Conservation (phyloP, 2,113 vertebrate species). For the Gambusia affinis region DNA sequence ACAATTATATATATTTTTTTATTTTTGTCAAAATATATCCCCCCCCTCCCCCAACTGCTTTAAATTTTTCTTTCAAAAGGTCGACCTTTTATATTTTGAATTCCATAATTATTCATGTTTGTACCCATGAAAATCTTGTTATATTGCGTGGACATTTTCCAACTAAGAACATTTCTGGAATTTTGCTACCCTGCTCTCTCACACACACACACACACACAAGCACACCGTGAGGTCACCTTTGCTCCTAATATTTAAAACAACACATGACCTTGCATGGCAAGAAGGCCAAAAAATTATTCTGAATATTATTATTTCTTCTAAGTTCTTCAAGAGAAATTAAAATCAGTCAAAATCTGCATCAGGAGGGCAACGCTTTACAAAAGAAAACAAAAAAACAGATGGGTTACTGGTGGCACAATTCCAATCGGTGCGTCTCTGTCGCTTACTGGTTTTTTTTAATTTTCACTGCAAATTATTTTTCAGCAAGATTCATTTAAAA, state of each 20-base stretch:
- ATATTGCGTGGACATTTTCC: no score
- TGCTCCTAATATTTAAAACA: no score
- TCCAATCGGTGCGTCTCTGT: neutral
- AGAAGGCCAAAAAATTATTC: neutral
- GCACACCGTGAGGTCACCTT: no score
- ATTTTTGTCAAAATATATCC: neutral
- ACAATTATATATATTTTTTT: neutral
- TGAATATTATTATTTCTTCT: neutral
- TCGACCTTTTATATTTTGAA: neutral
- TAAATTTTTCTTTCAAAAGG: neutral
- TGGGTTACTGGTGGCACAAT: neutral
- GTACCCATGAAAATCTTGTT: neutral
- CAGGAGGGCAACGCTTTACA: neutral
- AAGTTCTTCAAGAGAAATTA: neutral
- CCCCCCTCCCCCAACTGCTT: neutral
- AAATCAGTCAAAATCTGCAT: neutral
- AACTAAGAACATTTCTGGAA: no score
- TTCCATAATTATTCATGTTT: neutral
- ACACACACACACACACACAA: no score
- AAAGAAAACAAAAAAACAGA: neutral
- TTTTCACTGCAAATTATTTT: slow-evolving; percentile 41
- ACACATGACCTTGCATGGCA: neutral
- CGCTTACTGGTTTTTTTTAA: slow-evolving; percentile 21
- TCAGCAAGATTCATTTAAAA: slow-evolving; percentile 39
- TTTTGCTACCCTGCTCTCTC: no score